Percentiles rank a stretch among this genome's conserved stretches.
phyloP scores from a whole-genome alignment of 2,113 vertebrate genomes.

The Plotosus lineatus region DNA sequence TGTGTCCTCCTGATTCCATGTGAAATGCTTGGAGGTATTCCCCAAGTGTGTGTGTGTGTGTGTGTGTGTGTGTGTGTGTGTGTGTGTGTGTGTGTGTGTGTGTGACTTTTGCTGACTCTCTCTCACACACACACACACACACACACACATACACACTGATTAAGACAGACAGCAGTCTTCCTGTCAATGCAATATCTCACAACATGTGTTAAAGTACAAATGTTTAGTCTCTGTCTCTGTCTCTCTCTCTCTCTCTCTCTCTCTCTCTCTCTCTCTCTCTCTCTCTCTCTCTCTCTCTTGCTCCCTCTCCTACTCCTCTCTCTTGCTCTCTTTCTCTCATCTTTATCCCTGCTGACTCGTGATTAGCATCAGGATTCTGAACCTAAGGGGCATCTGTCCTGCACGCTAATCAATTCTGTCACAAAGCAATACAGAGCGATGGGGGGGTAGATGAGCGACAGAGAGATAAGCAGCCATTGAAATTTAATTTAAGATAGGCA shows the following conservation, averaged over 20 bases:
- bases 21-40: not conserved
- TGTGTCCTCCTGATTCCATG: not conserved
- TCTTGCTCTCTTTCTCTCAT: too few relatives aligned
- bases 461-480: slow-evolving; percentile 18
- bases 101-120: not conserved
- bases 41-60: not conserved
- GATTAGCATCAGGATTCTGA: not conserved
- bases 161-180: not conserved
- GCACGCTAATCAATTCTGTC: not conserved
- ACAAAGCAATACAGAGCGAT: not conserved
- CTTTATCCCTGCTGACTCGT: not conserved
- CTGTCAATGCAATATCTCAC: not conserved
- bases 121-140: not conserved
- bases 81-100: not conserved
- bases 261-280: too few relatives aligned
- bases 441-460: not conserved
- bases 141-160: not conserved
- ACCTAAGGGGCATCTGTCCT: not conserved
- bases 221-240: not conserved
- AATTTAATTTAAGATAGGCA: too few relatives aligned
- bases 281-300: too few relatives aligned
- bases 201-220: not conserved
- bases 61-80: not conserved
- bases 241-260: too few relatives aligned
- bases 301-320: too few relatives aligned